Evolutionary conservation across 37 sponge, comb jelly and placozoan genomes (phyloP), one percentile per base, ranked within the genome.

Genomic region (Diacarnus erythraeanus): DNA sequence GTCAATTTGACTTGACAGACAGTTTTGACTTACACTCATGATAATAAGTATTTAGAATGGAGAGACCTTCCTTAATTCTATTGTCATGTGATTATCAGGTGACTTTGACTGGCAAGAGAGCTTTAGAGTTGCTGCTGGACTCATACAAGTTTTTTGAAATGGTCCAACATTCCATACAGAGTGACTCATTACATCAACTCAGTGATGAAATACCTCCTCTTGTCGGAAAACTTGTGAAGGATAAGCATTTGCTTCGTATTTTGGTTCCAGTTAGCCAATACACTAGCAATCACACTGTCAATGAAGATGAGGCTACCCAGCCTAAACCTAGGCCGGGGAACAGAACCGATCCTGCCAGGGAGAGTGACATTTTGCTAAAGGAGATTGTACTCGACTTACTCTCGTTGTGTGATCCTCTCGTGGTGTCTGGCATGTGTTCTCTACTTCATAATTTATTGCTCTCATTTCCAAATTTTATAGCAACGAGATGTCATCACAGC

Each of bases 371-470:
- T 74, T 23, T 56, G 54, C 17, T 38, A 1, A 30, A 29, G 27
- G 74, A 9, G 8, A 18, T 39, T 23, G 41, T 71, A 2, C 42
- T 15, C 41, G 42, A 42, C 17, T 18, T 42, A 1, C 5, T 71
- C 12, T 42, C 3, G n/a, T 74, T 34, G 69, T 79, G 69, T 82
- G 75, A 74, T 37, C 75, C 83, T 17, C 56, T 66, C 21, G 65
- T 82, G 36, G 56, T 82, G 27, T 63, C 51, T 38, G 65, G 83
- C 9, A 42, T 56, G 23, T 73, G 75, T 26, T 21, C 33, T 21
- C 54, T 82, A 2, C 33, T 82, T 34, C 74, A 74, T 29, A 82
- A 82, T 29, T 37, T 82, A 17, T 36, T 74, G 22, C 66, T 66
- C 2, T 37, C 65, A 0, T 82, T 65, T 47, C 83, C 83, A 20